Evolutionary conservation across 2,113 vertebrate genomes (phyloP), one percentile per base, ranked within the genome.

Genomic region (Coracopsis vasa): DNA sequence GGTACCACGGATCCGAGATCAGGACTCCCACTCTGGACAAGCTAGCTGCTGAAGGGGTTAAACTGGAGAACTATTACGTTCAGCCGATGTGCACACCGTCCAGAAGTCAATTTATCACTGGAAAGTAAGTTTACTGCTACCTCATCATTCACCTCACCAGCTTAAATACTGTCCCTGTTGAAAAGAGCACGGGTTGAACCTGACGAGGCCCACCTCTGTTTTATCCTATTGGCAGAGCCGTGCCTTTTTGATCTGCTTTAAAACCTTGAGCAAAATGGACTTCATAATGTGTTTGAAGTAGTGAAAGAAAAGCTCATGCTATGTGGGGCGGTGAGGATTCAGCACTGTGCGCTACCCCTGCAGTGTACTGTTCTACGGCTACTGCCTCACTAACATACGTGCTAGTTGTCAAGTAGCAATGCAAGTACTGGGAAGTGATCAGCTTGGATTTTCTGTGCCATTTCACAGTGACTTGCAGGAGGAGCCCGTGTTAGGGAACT

Each of bases 31-130:
- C 99, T 3, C 97, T 99, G 94, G 99, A 99, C 98, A 98, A 96
- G 82, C 98, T 99, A 48, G 99, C 99, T 2, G 98, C 98, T 0
- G 98, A 99, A 96, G 99, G 99, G 39, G 99, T 99, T 50, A 99
- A 99, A 78, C 98, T 99, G 98, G 99, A 99, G 98, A 99, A 99
- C 88, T 99, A 99, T 94, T 99, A 99, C 13, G 99, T 99, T 51
- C 99, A 99, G 95, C 99, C 99, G 27, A 99, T 99, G 86, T 99
- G 99, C 97, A 99, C 99, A 20, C 99, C 99, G 10, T 99, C 99
- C 95, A 98, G 99, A 96, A 99, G 99, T 96, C 99, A 99, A 41
- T 97, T 99, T 92, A 99, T 99, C 98, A 99, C 99, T 91, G 99
- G 99, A 97, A 99, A 99, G 99, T 99, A 98, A 98, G 98, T 96